Evolutionary conservation across 2,113 vertebrate genomes (phyloP), one percentile per base, ranked within the genome.

Genomic region (Acrocephalus arundinaceus): DNA sequence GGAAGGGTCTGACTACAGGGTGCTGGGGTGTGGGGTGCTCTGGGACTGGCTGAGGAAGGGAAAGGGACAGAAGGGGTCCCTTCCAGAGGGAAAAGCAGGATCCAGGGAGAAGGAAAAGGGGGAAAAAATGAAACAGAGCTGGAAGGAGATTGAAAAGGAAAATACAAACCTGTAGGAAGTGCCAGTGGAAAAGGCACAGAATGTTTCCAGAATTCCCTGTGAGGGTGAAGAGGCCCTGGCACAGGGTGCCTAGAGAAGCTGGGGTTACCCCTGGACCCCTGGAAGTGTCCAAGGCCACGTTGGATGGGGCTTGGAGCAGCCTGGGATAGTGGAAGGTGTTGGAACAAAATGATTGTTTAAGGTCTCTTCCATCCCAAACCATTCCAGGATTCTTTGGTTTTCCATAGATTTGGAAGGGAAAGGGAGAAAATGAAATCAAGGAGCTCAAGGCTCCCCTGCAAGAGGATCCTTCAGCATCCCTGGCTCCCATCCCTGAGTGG

Each of bases 211-310:
- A 35, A 35, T 31, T 31, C 20, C 37, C 7, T 11, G 16, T 0
- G 37, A 67, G 35, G 37, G 2, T 22, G 45, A 21, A 13, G 0
- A 59, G 25, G 2, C 3, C 15, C 45, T 51, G 52, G 43, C 31
- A 35, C 8, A 14, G 35, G 2, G 2, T 67, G 10, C 8, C 24
- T 45, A 59, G 73, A 45, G 46, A 0, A 52, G 54, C 33, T 61
- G 35, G 9, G 54, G 54, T 9, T 68, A 37, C 5, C 14, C 37
- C 45, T 49, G 79, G 35, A 52, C 22, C 37, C 63, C 33, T 61
- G 23, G 55, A 0, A 46, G 4, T 33, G 46, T 0, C 55, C 55
- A 28, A 46, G 28, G 33, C 22, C 63, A 54, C 33, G 31, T 0
- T 35, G 57, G 55, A 70, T 2, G 4, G 11, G 54, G 35, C 23